phyloP scores from a whole-genome alignment of 2,888 invertebrate species.

The Coremacera marginata region DNA sequence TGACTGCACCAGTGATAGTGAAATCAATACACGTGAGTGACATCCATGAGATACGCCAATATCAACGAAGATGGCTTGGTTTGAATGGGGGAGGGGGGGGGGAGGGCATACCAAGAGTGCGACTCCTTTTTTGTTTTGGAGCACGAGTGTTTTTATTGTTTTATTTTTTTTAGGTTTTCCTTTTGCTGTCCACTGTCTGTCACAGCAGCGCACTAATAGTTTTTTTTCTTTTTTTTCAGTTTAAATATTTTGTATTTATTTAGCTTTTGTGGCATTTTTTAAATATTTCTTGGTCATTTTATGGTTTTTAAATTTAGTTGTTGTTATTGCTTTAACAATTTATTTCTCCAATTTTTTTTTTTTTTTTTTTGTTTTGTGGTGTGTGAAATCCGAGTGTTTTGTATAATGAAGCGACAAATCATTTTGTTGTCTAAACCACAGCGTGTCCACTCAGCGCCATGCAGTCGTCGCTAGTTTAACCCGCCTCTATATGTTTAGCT shows the following conservation, averaged over 20 bases:
- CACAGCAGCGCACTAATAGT: constrained; percentile 1
- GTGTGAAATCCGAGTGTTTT: constrained; percentile 9
- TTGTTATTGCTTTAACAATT: background rate
- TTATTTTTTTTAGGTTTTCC: background rate
- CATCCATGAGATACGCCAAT: constrained; percentile 28
- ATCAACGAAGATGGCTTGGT: background rate
- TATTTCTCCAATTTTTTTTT: background rate
- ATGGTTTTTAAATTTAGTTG: background rate
- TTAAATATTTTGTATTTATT: background rate
- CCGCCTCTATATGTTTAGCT: background rate
- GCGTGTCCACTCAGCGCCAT: constrained; percentile 16
- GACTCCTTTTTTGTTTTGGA: background rate
- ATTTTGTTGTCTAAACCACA: background rate
- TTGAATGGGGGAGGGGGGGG: background rate
- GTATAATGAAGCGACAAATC: constrained; percentile 31
- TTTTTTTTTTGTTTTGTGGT: background rate
- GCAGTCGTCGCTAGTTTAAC: background rate
- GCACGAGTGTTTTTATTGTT: background rate
- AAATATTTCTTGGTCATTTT: background rate
- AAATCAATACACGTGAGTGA: constrained; percentile 28
- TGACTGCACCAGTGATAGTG: constrained; percentile 12
- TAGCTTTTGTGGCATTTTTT: constrained; percentile 1
- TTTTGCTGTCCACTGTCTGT: background rate
- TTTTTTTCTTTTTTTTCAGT: background rate
- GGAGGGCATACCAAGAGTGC: background rate